phyloP scores from a whole-genome alignment of 2,797 vertebrate genomes.

The Sitta carolinensis region DNA sequence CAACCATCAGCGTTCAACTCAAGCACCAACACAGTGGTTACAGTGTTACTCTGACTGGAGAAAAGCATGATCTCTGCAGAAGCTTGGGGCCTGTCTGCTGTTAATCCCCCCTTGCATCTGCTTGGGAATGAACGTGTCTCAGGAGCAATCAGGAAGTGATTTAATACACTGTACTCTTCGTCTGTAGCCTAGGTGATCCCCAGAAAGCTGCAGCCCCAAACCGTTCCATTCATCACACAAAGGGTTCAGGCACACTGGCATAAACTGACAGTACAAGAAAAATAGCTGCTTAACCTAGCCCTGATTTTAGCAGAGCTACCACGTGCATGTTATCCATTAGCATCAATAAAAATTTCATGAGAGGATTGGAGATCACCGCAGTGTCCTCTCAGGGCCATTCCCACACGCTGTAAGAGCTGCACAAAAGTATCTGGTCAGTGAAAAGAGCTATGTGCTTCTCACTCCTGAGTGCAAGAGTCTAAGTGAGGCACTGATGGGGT shows the following conservation, averaged over 20 bases:
- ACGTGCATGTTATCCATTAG: background rate
- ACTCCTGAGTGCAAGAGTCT: rapidly evolving
- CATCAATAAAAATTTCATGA: conserved; percentile 9
- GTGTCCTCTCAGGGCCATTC: background rate
- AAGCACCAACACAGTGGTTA: background rate
- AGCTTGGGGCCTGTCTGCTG: background rate
- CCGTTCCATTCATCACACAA: background rate
- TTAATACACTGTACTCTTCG: background rate
- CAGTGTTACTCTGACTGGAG: background rate
- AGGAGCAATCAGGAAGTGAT: background rate
- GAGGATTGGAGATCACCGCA: background rate
- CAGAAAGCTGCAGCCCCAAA: background rate
- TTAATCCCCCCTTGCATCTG: background rate
- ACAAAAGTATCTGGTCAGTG: background rate
- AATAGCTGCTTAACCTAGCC: background rate
- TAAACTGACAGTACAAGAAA: background rate
- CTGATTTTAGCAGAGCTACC: background rate
- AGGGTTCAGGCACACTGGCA: background rate
- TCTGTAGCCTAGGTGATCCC: background rate
- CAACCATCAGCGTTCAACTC: background rate
- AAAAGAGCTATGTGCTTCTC: background rate
- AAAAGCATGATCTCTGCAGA: background rate
- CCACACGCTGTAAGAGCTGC: background rate
- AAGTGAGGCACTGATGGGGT: background rate
- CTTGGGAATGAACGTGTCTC: background rate